Evolutionary conservation across 2,797 vertebrate species (phyloP).

Genomic region (Intellagama lesueurii): DNA sequence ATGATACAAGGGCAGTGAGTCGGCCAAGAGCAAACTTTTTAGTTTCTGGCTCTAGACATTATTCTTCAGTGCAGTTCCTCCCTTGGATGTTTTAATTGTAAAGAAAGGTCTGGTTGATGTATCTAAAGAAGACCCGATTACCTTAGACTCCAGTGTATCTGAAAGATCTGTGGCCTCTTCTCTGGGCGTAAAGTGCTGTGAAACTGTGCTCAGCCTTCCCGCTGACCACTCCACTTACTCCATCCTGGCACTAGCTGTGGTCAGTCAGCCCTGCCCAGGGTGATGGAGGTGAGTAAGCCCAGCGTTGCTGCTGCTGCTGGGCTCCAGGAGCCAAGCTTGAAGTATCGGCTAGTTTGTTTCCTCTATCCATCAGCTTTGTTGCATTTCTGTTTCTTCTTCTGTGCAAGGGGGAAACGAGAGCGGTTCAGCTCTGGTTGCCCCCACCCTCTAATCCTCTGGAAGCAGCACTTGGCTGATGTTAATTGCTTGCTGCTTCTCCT

Average conservation of each 20-base stretch:
- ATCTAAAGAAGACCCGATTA: not conserved
- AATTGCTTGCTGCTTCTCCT: constrained; percentile 2
- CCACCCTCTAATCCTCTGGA: not conserved
- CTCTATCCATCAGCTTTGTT: not conserved
- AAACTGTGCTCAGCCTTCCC: not conserved
- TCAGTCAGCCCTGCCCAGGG: too few species aligned
- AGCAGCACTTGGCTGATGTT: rapidly evolving
- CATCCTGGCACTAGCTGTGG: not conserved
- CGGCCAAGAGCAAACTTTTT: not conserved
- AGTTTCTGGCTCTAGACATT: not conserved
- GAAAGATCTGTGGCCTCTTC: not conserved
- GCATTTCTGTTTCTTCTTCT: not conserved
- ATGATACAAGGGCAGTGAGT: too few species aligned
- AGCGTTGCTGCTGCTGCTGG: not conserved
- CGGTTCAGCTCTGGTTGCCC: not conserved
- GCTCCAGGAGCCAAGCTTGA: not conserved
- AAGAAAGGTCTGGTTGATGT: not conserved
- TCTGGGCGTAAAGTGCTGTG: not conserved
- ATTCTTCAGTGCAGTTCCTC: not conserved
- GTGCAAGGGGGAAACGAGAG: not conserved
- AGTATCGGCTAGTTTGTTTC: not conserved
- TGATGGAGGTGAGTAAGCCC: not conserved
- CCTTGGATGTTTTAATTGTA: not conserved
- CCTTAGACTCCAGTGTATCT: not conserved
- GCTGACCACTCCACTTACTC: not conserved